These are phyloP conservation scores for Galbula dea DNA, from an alignment of 2,113 vertebrate species.

Conservation along the genomic window DNA sequence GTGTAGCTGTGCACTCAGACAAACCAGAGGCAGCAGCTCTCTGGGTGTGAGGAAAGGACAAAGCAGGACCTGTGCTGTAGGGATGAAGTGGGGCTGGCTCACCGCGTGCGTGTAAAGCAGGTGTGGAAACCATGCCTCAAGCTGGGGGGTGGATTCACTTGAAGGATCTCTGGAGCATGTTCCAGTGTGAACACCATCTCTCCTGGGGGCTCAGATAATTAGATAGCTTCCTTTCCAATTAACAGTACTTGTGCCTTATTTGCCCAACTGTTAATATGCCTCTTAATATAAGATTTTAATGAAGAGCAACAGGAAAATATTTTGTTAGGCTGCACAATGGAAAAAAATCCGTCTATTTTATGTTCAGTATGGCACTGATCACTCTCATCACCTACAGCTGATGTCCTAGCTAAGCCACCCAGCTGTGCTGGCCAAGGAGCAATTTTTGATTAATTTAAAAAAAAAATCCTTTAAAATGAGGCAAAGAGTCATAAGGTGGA, in stretches of 20 bases:
- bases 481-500: not conserved
- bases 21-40: not conserved
- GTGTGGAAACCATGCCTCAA: not conserved
- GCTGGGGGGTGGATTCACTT: rapidly evolving
- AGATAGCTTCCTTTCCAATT: not conserved
- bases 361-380: not conserved
- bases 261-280: rapidly evolving
- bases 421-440: not conserved
- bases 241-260: not conserved
- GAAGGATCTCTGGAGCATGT: not conserved
- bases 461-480: not conserved
- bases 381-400: not conserved
- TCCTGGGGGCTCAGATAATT: rapidly evolving
- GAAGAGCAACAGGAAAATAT: not conserved
- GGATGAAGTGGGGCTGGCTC: rapidly evolving
- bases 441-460: not conserved
- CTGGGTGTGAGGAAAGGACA: not conserved
- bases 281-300: not conserved
- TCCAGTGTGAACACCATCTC: not conserved
- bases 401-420: not conserved
- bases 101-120: not conserved
- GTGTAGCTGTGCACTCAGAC: not conserved
- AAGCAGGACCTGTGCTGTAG: not conserved
- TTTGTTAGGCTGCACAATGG: not conserved
- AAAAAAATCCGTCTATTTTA: not conserved